phyloP scores from a whole-genome alignment of 2,797 vertebrate genomes.

The Tapera naevia region DNA sequence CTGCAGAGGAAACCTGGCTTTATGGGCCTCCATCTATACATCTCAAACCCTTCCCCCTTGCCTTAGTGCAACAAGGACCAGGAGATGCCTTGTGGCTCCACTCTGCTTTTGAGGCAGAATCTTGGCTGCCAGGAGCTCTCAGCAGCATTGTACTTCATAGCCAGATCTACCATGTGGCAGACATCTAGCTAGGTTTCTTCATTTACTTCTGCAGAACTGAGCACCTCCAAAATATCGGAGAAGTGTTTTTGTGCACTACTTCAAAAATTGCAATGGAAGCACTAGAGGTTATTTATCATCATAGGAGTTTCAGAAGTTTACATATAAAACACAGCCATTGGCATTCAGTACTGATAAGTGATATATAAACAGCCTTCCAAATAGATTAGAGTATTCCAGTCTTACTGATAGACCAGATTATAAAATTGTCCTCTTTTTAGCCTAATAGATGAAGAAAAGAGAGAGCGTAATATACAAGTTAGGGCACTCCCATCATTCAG shows the following conservation, averaged over 20 bases:
- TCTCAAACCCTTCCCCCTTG: not conserved
- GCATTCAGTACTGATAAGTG: not conserved
- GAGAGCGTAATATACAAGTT: not conserved
- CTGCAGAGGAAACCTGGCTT: not conserved
- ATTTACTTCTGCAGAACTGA: not conserved
- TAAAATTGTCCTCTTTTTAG: not conserved
- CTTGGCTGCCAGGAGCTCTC: not conserved
- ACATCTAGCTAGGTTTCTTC: not conserved
- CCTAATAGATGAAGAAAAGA: not conserved
- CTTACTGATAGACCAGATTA: not conserved
- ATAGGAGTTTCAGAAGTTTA: not conserved
- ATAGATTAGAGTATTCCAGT: not conserved
- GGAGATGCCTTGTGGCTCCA: not conserved
- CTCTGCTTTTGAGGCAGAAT: constrained; percentile 5
- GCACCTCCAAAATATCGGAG: not conserved
- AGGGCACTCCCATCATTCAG: not conserved
- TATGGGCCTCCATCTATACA: not conserved
- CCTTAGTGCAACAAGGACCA: not conserved
- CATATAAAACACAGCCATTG: not conserved
- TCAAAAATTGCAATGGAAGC: not conserved
- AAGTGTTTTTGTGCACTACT: not conserved
- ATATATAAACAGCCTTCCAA: not conserved
- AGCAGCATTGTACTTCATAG: not conserved
- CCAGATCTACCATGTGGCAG: not conserved
- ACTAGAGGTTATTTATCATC: not conserved